Base-by-base conservation (phyloP, 1,140 invertebrate genomes). In the Macrocentrus cingulum region DNA sequence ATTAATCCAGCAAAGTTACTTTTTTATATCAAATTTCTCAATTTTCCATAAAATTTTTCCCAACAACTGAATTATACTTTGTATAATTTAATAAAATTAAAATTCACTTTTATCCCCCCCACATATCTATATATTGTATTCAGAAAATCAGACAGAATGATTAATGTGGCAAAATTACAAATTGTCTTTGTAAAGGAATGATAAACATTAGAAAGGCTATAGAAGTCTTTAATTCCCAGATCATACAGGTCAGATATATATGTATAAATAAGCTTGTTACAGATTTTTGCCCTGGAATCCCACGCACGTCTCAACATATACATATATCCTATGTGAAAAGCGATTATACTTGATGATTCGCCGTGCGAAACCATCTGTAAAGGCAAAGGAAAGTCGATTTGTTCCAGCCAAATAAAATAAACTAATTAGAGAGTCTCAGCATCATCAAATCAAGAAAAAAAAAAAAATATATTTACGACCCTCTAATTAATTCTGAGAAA, bases 241-340 rank as follows among this genome's bases (percentile, higher is more conserved):
- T 2, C 19, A 44, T 2, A 44, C 8, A 44, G 20, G 20, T 19
- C 15, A 48, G n/a, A n/a, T n/a, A n/a, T n/a, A n/a, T n/a, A 54
- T 59, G 60, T 59, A 55, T 67, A 61, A 44, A 41, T 62, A 58
- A 48, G 48, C 61, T 64, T 51, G 60, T 59, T 59, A 63, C 53
- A 67, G 59, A 65, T 65, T 60, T 64, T 53, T 64, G 63, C 54
- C 53, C 65, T 61, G 57, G 61, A 66, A 66, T 65, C 57, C 63
- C 56, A 56, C 63, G 60, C 61, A 58, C 45, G 56, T 58, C 44
- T 22, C 11, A 11, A 53, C 23, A 60, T 60, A 34, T n/a, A n/a
- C n/a, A n/a, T n/a, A n/a, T n/a, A n/a, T n/a, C n/a, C n/a, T n/a
- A 23, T 41, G 52, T 20, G 51, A 48, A 55, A 36, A 48, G 23